These are phyloP conservation scores for Yponomeuta evonymella DNA, from an alignment of 2,888 invertebrate genomes.

Conservation along the genomic window DNA sequence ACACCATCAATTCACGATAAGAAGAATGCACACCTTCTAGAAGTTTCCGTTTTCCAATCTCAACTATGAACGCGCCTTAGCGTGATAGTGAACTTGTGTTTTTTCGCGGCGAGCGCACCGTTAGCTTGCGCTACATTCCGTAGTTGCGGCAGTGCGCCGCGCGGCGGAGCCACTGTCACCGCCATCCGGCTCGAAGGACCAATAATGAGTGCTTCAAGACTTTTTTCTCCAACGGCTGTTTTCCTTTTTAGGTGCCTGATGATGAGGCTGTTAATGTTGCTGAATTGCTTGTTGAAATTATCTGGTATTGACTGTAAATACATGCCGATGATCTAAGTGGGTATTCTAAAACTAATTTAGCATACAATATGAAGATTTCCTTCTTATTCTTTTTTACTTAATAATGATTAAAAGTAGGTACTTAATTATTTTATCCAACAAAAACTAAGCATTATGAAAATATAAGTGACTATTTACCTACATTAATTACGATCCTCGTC, in stretches of 20 bases:
- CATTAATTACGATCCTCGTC: no score
- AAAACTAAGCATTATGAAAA: neutral
- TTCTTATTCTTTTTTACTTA: no score
- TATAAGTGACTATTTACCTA: neutral
- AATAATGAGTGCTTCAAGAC: neutral
- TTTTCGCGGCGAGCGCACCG: constrained; percentile 67
- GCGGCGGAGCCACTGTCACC: constrained; percentile 46
- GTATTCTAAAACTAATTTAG: neutral
- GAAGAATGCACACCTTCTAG: no score
- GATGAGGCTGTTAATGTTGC: neutral
- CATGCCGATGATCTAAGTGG: neutral
- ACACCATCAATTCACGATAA: no score
- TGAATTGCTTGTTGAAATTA: neutral
- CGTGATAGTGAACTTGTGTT: constrained; percentile 75
- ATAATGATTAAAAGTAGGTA: no score
- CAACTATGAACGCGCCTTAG: constrained; percentile 23
- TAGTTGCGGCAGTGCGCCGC: constrained; percentile 51
- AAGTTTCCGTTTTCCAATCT: neutral
- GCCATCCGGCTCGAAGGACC: constrained; percentile 11
- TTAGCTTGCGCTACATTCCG: constrained; percentile 73
- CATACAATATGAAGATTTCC: no score
- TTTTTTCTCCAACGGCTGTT: constrained; percentile 7
- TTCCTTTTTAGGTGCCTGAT: constrained; percentile 10
- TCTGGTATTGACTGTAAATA: neutral
- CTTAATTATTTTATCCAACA: no score